These are phyloP conservation scores for Daboia siamensis DNA, from an alignment of 2,113 vertebrate genomes.

Conservation along the genomic window DNA sequence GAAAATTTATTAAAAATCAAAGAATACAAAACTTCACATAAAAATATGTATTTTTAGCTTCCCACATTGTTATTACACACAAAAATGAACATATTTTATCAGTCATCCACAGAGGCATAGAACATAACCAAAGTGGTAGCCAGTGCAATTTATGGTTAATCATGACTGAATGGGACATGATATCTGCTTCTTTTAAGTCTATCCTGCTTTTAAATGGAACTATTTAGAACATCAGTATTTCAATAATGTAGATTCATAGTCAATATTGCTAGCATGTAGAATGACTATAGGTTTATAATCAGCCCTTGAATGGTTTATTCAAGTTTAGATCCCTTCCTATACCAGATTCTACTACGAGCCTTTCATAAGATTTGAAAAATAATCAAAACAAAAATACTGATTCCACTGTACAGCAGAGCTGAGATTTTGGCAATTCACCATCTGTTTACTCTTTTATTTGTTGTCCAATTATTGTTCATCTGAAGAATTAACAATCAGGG, in stretches of 20 bases:
- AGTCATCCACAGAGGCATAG: constrained; percentile 44
- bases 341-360: constrained; percentile 2
- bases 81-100: constrained; percentile 72
- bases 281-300: constrained; percentile 68
- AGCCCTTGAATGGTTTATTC: constrained; percentile 70
- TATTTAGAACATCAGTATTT: constrained; percentile 50
- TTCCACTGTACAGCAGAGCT: not conserved
- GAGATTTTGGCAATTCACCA: not conserved
- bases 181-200: constrained; percentile 52
- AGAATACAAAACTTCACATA: constrained; percentile 98
- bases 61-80: constrained; percentile 70
- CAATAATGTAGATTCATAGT: constrained; percentile 58
- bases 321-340: constrained; percentile 23
- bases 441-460: not conserved
- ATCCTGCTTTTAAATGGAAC: constrained; percentile 59
- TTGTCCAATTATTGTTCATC: not conserved
- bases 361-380: constrained; percentile 1
- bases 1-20: constrained; percentile 98
- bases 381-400: not conserved
- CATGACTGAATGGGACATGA: constrained; percentile 63
- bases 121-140: constrained; percentile 70
- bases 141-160: constrained; percentile 70
- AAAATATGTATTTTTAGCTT: constrained; percentile 88
- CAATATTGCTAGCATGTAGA: constrained; percentile 70
- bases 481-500: not conserved